Conservation (phyloP, 2,888 invertebrate species). For the Sphaeridia pumilis region DNA sequence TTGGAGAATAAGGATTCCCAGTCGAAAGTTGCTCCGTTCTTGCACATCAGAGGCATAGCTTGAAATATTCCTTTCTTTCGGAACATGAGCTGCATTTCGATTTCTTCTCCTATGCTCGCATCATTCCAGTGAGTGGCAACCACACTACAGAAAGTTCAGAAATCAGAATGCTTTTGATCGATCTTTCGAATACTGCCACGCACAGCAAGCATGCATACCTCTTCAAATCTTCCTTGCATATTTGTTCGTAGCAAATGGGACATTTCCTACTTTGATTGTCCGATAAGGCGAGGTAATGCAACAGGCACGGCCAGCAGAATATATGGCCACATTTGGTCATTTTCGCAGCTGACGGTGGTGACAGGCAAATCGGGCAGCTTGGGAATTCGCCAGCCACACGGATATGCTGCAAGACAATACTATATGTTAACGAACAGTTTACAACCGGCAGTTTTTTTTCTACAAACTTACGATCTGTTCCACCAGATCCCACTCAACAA, state of each 20-base stretch:
- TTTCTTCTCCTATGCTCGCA: slow-evolving; percentile 52
- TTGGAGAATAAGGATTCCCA: slow-evolving; percentile 55
- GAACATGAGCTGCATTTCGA: slow-evolving; percentile 73
- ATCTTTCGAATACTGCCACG: too few species aligned
- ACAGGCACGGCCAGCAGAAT: slow-evolving; percentile 89
- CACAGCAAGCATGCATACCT: slow-evolving; percentile 53
- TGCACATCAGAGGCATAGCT: slow-evolving; percentile 42
- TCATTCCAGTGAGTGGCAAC: slow-evolving; percentile 46
- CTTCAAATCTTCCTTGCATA: slow-evolving; percentile 70
- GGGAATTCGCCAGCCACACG: slow-evolving; percentile 45
- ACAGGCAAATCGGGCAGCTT: slow-evolving; percentile 85
- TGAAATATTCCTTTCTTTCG: slow-evolving; percentile 56
- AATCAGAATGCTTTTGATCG: not conserved
- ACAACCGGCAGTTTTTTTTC: not conserved
- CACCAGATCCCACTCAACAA: slow-evolving; percentile 82
- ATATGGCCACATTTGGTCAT: slow-evolving; percentile 91
- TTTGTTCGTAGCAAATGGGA: slow-evolving; percentile 80
- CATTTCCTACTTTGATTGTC: slow-evolving; percentile 75
- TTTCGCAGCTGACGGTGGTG: slow-evolving; percentile 73
- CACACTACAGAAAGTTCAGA: slow-evolving; percentile 47
- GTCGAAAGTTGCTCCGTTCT: slow-evolving; percentile 15
- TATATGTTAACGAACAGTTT: not conserved
- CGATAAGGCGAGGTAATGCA: slow-evolving; percentile 78
- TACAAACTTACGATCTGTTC: slow-evolving; percentile 73
- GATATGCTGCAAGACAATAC: slow-evolving; percentile 15